Base-by-base conservation (phyloP, 2,797 vertebrate species). In the Sphaeramia orbicularis region DNA sequence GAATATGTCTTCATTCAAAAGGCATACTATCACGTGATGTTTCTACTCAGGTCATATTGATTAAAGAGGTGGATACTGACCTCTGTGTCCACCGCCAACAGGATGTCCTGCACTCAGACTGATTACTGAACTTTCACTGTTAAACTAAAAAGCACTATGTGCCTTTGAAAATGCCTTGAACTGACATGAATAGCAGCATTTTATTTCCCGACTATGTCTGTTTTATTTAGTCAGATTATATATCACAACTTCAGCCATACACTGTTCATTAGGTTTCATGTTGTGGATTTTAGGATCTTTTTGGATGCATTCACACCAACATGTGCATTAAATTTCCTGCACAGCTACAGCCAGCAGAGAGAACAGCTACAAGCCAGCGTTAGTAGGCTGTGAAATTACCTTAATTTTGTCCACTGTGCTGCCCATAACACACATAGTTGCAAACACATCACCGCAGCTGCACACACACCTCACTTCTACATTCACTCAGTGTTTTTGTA, bases 351-450 rank as follows among this genome's bases (percentile, higher is more conserved):
- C 35, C 50, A 50, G 63, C 58, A 71, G 56, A 60, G 78, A 65
- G 73, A 84, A 84, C 54, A 75, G 65, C 42, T 54, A 73, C 77
- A 75, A 76, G 83, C 85, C 76, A 69, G 73, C 75, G 74, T 59
- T 80, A 82, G 53, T 74, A 78, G 66, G 74, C 81, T 65, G 40
- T 92, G 80, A 91, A 89, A 91, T 92, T 76, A 78, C 81, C 78
- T 80, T 88, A 79, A 89, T 76, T 82, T 65, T 72, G 54, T 80
- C 76, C 74, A 78, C 60, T 66, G 48, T 70, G 62, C 59, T 84
- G 65, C 61, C 51, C 66, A 62, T 64, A 75, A 62, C 70, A 64
- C 68, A 53, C 47, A 15, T 13, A 15, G 36, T 48, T 40, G 21
- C 30, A 38, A 42, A 65, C 27, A 60, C 37, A 21, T 16, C 15